phyloP scores from a whole-genome alignment of 2,797 vertebrate species.

The Tokudaia muenninki region DNA sequence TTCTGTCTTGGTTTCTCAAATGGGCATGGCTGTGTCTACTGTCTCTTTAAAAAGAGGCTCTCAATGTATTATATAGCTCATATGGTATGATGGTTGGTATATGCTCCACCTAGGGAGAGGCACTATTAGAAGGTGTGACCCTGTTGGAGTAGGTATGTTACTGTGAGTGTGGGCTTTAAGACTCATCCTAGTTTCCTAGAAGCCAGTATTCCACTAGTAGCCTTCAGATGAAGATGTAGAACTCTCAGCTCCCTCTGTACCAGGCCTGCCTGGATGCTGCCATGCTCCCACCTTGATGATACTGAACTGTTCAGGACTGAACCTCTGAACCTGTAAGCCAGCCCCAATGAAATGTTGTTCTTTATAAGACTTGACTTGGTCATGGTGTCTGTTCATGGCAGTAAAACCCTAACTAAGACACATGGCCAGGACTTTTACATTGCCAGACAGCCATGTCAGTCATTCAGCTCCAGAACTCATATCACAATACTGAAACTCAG shows the following conservation, averaged over 20 bases:
- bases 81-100: not conserved
- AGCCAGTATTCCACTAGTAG: not conserved
- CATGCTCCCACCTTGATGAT: too few species aligned
- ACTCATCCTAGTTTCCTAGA: not conserved
- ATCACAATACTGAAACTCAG: not conserved
- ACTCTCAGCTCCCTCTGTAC: too few species aligned
- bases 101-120: not conserved
- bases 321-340: too few species aligned
- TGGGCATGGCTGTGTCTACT: not conserved
- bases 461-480: not conserved
- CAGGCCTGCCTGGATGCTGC: too few species aligned
- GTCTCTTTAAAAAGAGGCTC: not conserved
- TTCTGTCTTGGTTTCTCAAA: not conserved
- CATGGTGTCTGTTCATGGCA: not conserved
- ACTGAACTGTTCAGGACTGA: too few species aligned
- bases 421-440: not conserved
- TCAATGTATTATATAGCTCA: not conserved
- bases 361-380: too few species aligned
- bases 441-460: not conserved
- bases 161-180: not conserved
- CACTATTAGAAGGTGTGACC: not conserved
- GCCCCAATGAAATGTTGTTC: too few species aligned
- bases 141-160: not conserved
- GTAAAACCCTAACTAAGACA: not conserved
- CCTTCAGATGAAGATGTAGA: too few species aligned